A percentile compares a stretch with the other conserved stretches of the same genome.
Evolutionary conservation across 2,888 invertebrate genomes (phyloP).

Genomic region (Byasa hedistus): DNA sequence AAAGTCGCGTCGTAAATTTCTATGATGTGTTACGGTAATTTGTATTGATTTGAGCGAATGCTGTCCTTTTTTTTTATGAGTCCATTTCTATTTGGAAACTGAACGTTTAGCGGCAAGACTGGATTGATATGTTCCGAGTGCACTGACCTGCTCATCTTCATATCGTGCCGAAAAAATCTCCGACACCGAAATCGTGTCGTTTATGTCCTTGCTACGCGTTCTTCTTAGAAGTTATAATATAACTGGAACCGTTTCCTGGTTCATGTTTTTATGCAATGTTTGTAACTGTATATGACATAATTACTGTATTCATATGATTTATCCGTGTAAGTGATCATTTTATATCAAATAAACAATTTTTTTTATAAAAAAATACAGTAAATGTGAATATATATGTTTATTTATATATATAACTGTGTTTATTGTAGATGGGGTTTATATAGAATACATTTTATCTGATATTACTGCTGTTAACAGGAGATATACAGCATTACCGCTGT

Average conservation of each 20-base stretch:
- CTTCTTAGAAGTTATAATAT: constrained; percentile 22
- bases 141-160: constrained; percentile 39
- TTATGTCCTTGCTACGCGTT: constrained; percentile 18
- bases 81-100: constrained; percentile 32
- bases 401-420: no score
- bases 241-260: constrained; percentile 11
- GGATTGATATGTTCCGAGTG: constrained; percentile 33
- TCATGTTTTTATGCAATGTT: background rate
- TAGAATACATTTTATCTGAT: no score
- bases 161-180: constrained; percentile 22
- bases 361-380: no score
- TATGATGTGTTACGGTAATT: constrained; percentile 64
- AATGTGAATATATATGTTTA: no score
- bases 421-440: no score
- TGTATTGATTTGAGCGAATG: constrained; percentile 39
- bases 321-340: background rate
- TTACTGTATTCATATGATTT: background rate
- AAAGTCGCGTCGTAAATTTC: constrained; percentile 61
- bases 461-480: no score
- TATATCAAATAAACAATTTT: no score
- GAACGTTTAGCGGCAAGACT: constrained; percentile 33
- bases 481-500: no score
- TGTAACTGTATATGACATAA: background rate
- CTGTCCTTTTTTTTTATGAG: constrained; percentile 35
- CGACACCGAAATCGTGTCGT: constrained; percentile 14